Conservation (phyloP, 2,113 vertebrate species). For the Cathartes aura region DNA sequence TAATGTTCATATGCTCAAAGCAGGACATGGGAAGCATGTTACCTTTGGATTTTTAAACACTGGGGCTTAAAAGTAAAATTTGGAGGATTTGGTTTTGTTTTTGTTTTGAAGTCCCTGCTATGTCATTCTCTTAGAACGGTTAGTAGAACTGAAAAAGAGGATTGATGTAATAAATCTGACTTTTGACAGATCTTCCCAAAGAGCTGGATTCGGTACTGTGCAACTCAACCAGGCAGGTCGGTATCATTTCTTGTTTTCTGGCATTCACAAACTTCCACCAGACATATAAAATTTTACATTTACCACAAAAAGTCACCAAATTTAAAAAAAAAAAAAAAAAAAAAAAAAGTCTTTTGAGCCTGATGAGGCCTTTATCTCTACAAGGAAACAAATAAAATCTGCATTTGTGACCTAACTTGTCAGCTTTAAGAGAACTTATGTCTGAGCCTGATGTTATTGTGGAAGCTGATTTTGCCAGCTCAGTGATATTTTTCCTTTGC, state of each 20-base stretch:
- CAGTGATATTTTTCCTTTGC: background rate
- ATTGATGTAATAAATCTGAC: background rate
- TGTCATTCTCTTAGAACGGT: background rate
- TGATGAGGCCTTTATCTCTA: background rate
- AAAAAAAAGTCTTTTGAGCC: background rate
- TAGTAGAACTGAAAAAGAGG: background rate
- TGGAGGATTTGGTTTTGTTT: background rate
- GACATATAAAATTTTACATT: background rate
- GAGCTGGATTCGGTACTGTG: background rate
- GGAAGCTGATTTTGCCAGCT: background rate
- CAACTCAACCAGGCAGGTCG: background rate
- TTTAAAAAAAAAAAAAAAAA: background rate
- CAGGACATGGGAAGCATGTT: background rate
- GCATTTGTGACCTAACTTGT: background rate
- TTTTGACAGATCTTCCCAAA: background rate
- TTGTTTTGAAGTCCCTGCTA: background rate
- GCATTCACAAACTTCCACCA: background rate
- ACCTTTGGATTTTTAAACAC: background rate
- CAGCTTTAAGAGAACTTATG: background rate
- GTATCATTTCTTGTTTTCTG: background rate
- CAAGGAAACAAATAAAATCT: background rate
- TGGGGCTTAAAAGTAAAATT: background rate
- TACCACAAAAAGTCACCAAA: background rate
- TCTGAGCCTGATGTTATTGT: background rate
- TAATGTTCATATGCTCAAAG: background rate